A percentile compares a stretch with the other conserved stretches of the same genome.
Conservation (phyloP, 2,113 vertebrate genomes). For the Callopanchax toddi region DNA sequence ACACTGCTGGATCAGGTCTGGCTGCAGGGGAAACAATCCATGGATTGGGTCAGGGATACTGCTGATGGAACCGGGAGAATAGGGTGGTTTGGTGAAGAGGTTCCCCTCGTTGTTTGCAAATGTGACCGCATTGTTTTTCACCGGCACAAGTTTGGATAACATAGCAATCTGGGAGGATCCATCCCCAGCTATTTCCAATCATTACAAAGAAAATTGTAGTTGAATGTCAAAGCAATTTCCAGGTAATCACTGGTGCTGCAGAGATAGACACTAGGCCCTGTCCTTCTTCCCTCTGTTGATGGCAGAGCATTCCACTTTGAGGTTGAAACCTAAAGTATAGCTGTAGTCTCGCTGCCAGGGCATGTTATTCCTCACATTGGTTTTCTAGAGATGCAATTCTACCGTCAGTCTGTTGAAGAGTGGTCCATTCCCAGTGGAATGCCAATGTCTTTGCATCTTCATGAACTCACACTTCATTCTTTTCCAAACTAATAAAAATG, state of each 20-base stretch:
- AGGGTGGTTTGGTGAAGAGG: slow-evolving; percentile 34
- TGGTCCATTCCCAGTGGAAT: slow-evolving; percentile 39
- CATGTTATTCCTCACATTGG: slow-evolving; percentile 59
- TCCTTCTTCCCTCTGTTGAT: slow-evolving; percentile 53
- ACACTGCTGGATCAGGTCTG: slow-evolving; percentile 48
- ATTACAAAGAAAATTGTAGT: slow-evolving; percentile 70
- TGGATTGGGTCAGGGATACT: slow-evolving; percentile 13
- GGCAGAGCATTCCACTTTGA: slow-evolving; percentile 57
- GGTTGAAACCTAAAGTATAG: slow-evolving; percentile 58
- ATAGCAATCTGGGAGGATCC: slow-evolving; percentile 57
- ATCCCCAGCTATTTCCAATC: slow-evolving; percentile 63
- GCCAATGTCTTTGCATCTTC: slow-evolving; percentile 34
- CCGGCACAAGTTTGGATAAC: slow-evolving; percentile 59
- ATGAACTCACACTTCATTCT: no score
- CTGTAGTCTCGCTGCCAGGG: slow-evolving; percentile 50
- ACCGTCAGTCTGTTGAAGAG: slow-evolving; percentile 65
- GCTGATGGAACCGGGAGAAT: slow-evolving; percentile 1
- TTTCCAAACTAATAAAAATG: no score
- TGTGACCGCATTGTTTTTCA: slow-evolving; percentile 48
- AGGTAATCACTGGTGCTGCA: slow-evolving; percentile 62
- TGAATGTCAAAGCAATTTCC: slow-evolving; percentile 71
- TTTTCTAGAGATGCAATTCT: slow-evolving; percentile 64
- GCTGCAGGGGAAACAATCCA: not conserved
- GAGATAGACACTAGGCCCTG: slow-evolving; percentile 50
- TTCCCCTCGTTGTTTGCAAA: slow-evolving; percentile 56